phyloP scores from a whole-genome alignment of 2,797 vertebrate species.

The Setipinna tenuifilis region DNA sequence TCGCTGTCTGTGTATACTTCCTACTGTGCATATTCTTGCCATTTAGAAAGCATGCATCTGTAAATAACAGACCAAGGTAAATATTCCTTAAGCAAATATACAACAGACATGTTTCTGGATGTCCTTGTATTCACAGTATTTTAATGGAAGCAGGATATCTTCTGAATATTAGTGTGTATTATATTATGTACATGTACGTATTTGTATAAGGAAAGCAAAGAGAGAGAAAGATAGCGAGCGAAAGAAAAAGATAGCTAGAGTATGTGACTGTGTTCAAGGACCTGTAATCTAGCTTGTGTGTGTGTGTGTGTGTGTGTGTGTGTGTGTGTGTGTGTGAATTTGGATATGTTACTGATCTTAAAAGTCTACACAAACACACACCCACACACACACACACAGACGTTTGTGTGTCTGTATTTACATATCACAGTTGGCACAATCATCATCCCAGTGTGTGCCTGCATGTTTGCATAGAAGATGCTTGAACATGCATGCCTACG shows the following conservation, averaged over 20 bases:
- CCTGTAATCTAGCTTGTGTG: not conserved
- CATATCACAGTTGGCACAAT: not conserved
- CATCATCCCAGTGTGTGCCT: not conserved
- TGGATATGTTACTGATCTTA: not conserved
- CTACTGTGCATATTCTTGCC: not conserved
- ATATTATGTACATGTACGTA: not conserved
- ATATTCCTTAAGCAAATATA: not conserved
- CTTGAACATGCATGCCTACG: not conserved
- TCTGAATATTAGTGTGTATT: not conserved
- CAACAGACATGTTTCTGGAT: not conserved
- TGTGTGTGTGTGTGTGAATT: slow-evolving; percentile 39
- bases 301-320: slow-evolving; percentile 26
- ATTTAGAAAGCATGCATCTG: not conserved
- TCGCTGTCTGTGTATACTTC: too few relatives aligned
- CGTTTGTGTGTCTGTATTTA: not conserved
- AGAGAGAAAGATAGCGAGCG: not conserved
- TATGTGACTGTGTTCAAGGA: not conserved
- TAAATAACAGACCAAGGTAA: not conserved
- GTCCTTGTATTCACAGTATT: not conserved
- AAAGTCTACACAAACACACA: too few relatives aligned
- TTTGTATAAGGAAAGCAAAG: not conserved
- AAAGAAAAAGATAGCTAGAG: not conserved
- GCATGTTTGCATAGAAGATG: not conserved
- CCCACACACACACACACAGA: not conserved
- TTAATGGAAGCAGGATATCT: not conserved